Percentiles rank a stretch among this genome's conserved stretches.
phyloP scores from a whole-genome alignment of 2,888 invertebrate genomes.

The Philereme transversata region DNA sequence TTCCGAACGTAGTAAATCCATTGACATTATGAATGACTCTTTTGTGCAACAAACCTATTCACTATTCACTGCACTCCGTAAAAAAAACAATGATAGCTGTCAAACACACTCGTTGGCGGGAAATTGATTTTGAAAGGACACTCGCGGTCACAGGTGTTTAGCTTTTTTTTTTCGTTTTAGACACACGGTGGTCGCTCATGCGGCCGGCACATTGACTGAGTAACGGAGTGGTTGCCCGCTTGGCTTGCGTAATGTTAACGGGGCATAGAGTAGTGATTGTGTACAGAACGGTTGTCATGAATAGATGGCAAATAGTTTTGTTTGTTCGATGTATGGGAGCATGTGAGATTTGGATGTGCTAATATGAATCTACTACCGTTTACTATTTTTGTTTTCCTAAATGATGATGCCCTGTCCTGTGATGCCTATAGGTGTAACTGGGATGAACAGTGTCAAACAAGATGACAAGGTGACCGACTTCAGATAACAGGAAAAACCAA shows the following conservation, averaged over 20 bases:
- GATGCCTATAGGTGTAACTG: too few relatives aligned
- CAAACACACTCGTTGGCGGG: constrained; percentile 26
- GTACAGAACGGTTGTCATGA: constrained; percentile 57
- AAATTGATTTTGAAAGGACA: constrained; percentile 48
- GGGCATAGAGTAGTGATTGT: constrained; percentile 74
- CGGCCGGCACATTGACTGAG: constrained; percentile 66
- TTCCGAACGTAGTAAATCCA: constrained; percentile 63
- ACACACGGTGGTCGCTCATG: constrained; percentile 60
- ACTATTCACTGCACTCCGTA: constrained; percentile 36
- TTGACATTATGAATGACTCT: constrained; percentile 71
- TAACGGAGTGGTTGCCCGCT: constrained; percentile 62
- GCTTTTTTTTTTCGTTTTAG: constrained; percentile 46
- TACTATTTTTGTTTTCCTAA: constrained; percentile 17
- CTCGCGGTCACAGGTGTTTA: constrained; percentile 45
- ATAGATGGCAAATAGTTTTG: constrained; percentile 31
- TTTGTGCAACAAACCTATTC: constrained; percentile 43
- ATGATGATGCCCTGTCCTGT: too few relatives aligned
- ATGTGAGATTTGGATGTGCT: constrained; percentile 21
- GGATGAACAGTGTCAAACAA: too few relatives aligned
- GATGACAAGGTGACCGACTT: too few relatives aligned
- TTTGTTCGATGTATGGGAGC: constrained; percentile 25
- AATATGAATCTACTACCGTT: too few relatives aligned
- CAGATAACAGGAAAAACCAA: too few relatives aligned
- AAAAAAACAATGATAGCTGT: constrained; percentile 28
- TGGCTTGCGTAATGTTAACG: constrained; percentile 78